These are phyloP conservation scores for Cepphus grylle DNA, from an alignment of 2,113 vertebrate species.

Conservation along the genomic window DNA sequence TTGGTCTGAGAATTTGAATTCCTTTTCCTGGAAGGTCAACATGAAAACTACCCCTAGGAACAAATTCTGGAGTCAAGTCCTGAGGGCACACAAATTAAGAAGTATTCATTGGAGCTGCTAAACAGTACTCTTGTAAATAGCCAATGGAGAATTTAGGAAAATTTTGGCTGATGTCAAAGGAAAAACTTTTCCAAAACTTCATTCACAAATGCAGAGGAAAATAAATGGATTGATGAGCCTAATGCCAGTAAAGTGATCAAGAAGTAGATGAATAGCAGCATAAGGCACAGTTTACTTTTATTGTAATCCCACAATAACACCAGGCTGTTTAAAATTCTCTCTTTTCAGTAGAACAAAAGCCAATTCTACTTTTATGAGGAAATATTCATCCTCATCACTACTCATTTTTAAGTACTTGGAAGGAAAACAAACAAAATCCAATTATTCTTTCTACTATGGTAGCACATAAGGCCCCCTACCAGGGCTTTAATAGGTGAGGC, in stretches of 20 bases:
- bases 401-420: background rate
- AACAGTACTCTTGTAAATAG: background rate
- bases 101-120: background rate
- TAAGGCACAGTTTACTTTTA: background rate
- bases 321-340: background rate
- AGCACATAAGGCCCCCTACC: background rate
- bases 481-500: background rate
- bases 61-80: background rate
- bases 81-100: background rate
- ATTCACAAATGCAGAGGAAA: rapidly evolving
- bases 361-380: background rate
- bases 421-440: background rate
- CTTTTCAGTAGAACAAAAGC: background rate
- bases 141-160: rapidly evolving
- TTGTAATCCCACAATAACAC: background rate
- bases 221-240: background rate
- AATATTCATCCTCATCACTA: background rate
- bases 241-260: background rate
- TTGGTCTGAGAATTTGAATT: background rate
- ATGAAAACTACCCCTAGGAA: background rate
- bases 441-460: background rate
- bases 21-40: background rate
- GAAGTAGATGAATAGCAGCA: background rate
- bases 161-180: background rate
- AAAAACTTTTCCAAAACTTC: background rate